Evolutionary conservation across 2,797 vertebrate genomes (phyloP).

Genomic region (Poecile montanus): DNA sequence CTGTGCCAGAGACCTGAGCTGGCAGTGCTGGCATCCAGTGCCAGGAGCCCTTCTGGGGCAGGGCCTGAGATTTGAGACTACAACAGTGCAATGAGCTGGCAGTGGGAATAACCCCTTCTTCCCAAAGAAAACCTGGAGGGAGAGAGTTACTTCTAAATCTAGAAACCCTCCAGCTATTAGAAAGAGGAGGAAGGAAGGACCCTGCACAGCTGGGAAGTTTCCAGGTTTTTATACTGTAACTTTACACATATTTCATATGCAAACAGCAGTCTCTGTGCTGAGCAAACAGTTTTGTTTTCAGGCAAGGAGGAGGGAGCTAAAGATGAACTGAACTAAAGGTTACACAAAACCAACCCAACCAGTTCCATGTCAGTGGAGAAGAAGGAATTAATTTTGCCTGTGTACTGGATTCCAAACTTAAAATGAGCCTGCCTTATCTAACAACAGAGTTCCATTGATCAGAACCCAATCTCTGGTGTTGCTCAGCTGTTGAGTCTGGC

Average conservation of each 20-base stretch:
- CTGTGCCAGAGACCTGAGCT: not conserved
- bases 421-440: constrained; percentile 3
- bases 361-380: not conserved
- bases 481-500: not conserved
- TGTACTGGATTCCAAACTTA: constrained; percentile 14
- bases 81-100: not conserved
- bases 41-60: not conserved
- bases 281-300: not conserved
- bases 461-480: not conserved
- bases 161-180: not conserved
- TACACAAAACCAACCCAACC: not conserved
- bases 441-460: not conserved
- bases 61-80: not conserved
- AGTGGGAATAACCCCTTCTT: not conserved
- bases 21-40: not conserved
- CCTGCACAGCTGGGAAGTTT: not conserved
- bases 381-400: not conserved
- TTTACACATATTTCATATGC: not conserved
- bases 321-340: not conserved
- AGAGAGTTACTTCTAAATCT: not conserved
- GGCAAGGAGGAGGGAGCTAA: not conserved
- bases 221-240: not conserved
- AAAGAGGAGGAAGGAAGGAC: not conserved
- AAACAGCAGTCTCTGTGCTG: not conserved
- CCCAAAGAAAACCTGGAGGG: not conserved